Conservation (phyloP, 1,140 invertebrate species). For the Augochlora pura region DNA sequence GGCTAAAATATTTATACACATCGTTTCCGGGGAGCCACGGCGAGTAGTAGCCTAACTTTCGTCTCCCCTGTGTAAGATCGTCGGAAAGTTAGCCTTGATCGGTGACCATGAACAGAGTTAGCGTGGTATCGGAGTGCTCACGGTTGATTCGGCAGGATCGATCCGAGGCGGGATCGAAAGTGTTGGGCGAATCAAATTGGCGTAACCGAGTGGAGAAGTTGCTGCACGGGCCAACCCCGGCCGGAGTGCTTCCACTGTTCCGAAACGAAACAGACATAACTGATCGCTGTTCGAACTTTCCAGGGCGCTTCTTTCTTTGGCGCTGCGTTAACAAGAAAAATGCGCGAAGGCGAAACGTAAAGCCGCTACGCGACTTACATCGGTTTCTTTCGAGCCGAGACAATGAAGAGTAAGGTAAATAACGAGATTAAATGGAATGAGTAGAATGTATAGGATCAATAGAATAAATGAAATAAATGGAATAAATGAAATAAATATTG, state of each 20-base stretch:
- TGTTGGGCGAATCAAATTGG: slow-evolving; percentile 11
- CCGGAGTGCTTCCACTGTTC: neutral
- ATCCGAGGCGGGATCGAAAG: slow-evolving; percentile 11
- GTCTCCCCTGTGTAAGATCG: neutral
- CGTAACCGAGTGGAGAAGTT: slow-evolving; percentile 24
- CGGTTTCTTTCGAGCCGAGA: too few species aligned
- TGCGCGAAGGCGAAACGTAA: slow-evolving; percentile 20
- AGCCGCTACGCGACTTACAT: slow-evolving; percentile 33
- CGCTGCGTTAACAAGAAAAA: slow-evolving; percentile 32
- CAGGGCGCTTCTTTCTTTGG: neutral
- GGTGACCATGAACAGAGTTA: neutral
- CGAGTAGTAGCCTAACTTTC: neutral
- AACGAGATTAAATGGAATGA: too few species aligned
- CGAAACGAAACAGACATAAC: slow-evolving; percentile 22
- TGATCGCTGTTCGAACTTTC: slow-evolving; percentile 26
- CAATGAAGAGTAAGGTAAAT: too few species aligned
- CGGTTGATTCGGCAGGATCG: slow-evolving; percentile 5
- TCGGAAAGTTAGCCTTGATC: neutral
- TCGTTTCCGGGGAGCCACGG: too few species aligned
- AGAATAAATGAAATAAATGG: too few species aligned
- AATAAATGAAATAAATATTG: too few species aligned
- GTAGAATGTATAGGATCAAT: too few species aligned
- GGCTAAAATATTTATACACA: too few species aligned
- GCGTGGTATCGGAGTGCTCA: neutral
- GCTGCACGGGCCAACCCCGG: neutral